phyloP scores from a whole-genome alignment of 2,113 vertebrate species.

The Aviceda subcristata region DNA sequence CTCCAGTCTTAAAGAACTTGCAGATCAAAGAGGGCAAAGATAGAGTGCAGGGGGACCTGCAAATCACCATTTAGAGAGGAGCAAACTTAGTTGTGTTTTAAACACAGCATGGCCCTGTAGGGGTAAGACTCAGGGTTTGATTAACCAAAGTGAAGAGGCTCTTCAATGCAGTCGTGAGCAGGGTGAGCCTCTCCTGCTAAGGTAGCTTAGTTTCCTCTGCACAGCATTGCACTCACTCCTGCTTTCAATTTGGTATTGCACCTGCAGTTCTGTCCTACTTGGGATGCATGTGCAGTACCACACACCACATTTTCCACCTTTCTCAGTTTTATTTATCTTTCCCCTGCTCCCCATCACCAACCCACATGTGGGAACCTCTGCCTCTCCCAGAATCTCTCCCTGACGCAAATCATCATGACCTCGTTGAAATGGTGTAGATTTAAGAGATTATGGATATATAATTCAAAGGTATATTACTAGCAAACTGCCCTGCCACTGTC shows the following conservation, averaged over 20 bases:
- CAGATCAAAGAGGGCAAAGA: background rate
- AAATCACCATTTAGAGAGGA: background rate
- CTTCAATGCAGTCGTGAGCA: rapidly evolving
- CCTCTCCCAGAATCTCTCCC: background rate
- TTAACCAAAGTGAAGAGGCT: background rate
- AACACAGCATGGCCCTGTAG: background rate
- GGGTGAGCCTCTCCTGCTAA: background rate
- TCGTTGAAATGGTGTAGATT: background rate
- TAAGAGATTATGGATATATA: too few species aligned
- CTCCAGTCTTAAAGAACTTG: too few species aligned
- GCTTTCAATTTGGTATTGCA: rapidly evolving
- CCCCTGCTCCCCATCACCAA: background rate
- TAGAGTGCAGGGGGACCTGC: background rate
- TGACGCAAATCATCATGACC: background rate
- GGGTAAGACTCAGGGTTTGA: rapidly evolving
- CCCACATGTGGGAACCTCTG: background rate
- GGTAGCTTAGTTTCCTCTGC: background rate
- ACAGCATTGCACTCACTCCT: background rate
- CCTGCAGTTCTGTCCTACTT: background rate
- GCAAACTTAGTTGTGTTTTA: rapidly evolving
- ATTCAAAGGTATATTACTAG: background rate
- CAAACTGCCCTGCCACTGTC: background rate
- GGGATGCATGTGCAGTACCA: background rate
- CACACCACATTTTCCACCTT: background rate
- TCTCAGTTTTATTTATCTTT: background rate